phyloP scores from a whole-genome alignment of 1,140 invertebrate species.

The Solen grandis region DNA sequence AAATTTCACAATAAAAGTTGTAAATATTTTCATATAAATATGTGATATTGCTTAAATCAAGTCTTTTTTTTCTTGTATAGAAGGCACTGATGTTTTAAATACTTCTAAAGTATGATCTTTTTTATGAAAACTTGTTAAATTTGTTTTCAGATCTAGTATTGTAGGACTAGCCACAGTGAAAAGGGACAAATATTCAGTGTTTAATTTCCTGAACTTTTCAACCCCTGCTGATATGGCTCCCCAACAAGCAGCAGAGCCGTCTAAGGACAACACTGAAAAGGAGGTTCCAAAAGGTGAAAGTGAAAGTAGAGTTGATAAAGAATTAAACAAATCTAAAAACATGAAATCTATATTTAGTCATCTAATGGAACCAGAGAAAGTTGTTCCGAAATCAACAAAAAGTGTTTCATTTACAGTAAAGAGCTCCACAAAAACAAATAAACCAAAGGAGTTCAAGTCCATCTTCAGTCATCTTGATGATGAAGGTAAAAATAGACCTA shows the following conservation, averaged over 20 bases:
- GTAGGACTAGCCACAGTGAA: constrained; percentile 80
- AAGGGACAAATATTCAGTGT: constrained; percentile 88
- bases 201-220: constrained; percentile 86
- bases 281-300: neutral
- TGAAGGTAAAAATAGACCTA: too few species aligned
- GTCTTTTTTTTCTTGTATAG: too few species aligned
- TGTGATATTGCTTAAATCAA: too few species aligned
- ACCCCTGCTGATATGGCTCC: neutral
- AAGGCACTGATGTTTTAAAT: too few species aligned
- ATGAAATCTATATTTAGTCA: constrained; percentile 62
- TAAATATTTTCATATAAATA: too few species aligned
- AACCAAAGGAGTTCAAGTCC: constrained; percentile 50
- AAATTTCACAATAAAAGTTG: too few species aligned
- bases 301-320: constrained; percentile 1
- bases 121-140: neutral
- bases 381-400: constrained; percentile 24
- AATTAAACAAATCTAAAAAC: constrained; percentile 12
- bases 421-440: constrained; percentile 13
- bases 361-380: constrained; percentile 36
- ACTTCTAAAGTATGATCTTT: too few species aligned
- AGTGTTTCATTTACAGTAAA: constrained; percentile 27
- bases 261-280: constrained; percentile 6
- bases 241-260: neutral
- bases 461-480: constrained; percentile 45
- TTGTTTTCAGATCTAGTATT: constrained; percentile 69